Percentiles rank a stretch among this genome's conserved stretches.
Evolutionary conservation across 2,113 vertebrate species (phyloP).

Genomic region (Vombatus ursinus): DNA sequence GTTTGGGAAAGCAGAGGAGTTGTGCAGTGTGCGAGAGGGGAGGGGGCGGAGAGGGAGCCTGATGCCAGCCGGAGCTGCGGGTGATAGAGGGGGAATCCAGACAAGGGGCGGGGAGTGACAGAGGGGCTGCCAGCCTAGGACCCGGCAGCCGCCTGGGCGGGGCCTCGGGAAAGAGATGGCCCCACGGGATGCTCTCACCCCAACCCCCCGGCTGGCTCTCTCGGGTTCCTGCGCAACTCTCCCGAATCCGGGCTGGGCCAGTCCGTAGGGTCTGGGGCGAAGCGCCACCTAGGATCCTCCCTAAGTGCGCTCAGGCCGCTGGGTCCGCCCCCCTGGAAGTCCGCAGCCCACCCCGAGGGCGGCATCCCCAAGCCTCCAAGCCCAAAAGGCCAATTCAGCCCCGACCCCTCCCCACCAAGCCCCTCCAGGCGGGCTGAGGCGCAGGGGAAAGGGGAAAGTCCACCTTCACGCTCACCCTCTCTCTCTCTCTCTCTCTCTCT

Average conservation of each 20-base stretch:
- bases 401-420: neutral
- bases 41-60: neutral
- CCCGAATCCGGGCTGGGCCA: neutral
- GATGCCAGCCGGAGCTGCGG: constrained; percentile 3
- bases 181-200: constrained; percentile 11
- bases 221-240: neutral
- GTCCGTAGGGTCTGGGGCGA: neutral
- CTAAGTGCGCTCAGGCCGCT: neutral
- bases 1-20: constrained; percentile 37
- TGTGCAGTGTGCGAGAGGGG: neutral
- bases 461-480: constrained; percentile 27
- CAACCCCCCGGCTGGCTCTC: neutral
- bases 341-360: neutral
- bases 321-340: neutral
- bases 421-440: neutral
- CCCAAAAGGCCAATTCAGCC: neutral
- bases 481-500: no score
- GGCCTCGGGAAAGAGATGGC: neutral
- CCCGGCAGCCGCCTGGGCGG: neutral
- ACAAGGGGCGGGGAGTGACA: neutral
- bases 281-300: neutral
- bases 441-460: neutral
- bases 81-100: neutral
- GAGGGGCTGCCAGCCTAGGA: neutral
- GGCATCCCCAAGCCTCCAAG: neutral